Evolutionary conservation across 2,888 invertebrate species (phyloP).

Genomic region (Drosophila vallismaia): DNA sequence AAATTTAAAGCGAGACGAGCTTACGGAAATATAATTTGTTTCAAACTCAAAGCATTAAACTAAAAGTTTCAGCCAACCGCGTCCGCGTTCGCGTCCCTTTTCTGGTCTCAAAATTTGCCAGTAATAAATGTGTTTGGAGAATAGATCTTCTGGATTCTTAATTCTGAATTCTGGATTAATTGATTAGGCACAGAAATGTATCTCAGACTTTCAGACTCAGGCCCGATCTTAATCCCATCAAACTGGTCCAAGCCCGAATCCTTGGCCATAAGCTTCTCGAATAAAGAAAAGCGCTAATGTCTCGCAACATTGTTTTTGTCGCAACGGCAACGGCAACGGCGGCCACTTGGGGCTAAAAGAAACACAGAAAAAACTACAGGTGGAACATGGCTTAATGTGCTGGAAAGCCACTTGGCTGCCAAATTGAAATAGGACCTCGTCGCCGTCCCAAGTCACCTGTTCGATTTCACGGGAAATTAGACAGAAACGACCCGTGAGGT

Average conservation of each 20-base stretch:
- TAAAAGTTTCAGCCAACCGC: neutral
- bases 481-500: slow-evolving; percentile 7
- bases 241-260: too few species aligned
- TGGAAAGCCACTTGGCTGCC: slow-evolving; percentile 46
- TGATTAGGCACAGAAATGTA: neutral
- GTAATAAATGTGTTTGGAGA: too few species aligned
- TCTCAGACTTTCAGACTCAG: neutral
- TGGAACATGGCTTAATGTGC: slow-evolving; percentile 50
- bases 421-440: slow-evolving; percentile 34
- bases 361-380: too few species aligned
- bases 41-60: slow-evolving; percentile 4
- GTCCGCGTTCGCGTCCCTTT: neutral
- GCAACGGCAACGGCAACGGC: slow-evolving; percentile 1
- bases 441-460: slow-evolving; percentile 5
- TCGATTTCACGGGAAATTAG: slow-evolving; percentile 32
- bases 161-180: neutral
- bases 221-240: neutral
- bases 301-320: neutral
- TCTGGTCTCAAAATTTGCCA: neutral
- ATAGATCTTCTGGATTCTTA: neutral
- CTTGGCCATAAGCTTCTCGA: neutral
- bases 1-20: slow-evolving; percentile 22
- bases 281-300: slow-evolving; percentile 15
- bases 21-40: slow-evolving; percentile 2
- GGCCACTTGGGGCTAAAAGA: slow-evolving; percentile 5